Base-by-base conservation (phyloP, 2,888 invertebrate species). In the Periphyllus acericola region DNA sequence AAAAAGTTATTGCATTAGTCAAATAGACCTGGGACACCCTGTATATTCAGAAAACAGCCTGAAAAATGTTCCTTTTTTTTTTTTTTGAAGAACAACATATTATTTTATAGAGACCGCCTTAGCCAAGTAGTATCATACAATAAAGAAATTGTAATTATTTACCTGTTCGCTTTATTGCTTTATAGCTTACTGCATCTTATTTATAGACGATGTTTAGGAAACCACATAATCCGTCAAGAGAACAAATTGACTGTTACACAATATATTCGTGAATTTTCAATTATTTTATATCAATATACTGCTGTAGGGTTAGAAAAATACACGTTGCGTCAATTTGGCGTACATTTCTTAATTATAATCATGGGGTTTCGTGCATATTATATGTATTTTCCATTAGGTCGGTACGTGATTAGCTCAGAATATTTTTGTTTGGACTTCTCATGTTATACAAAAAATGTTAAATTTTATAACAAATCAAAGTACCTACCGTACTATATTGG, bases 251-350 rank as follows among this genome's bases (percentile, higher is more conserved):
- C n/a, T 32, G 32, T 71, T 82, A n/a, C 21, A 11, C 25, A 40
- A 52, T 60, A 46, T 29, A 46, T 71, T 40, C 11, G 14, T 81
- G 68, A 68, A 32, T 71, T 82, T 71, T 52, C n/a, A 82, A 52
- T 71, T 71, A 46, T 81, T 68, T 40, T 32, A 82, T 82, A 32
- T 68, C 14, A 29, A 68, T 21, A 46, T 14, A 71, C 40, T 81
- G 81, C 29, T 71, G 46, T 29, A 19, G 52, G 71, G 32, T 25
- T 71, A 36, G 29, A 71, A 71, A 25, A 71, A 52, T 71, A 52
- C 21, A 5, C 21, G 21, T 82, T 71, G 25, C 71, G 46, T 32
- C 6, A 6, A 52, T 21, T 21, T 32, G 46, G 21, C 19, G 29
- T 68, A 68, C 21, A 40, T 81, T 68, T 68, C 21, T 52, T 52